These are phyloP conservation scores for Pristis pectinata DNA, from an alignment of 2,797 vertebrate species.

Conservation along the genomic window DNA sequence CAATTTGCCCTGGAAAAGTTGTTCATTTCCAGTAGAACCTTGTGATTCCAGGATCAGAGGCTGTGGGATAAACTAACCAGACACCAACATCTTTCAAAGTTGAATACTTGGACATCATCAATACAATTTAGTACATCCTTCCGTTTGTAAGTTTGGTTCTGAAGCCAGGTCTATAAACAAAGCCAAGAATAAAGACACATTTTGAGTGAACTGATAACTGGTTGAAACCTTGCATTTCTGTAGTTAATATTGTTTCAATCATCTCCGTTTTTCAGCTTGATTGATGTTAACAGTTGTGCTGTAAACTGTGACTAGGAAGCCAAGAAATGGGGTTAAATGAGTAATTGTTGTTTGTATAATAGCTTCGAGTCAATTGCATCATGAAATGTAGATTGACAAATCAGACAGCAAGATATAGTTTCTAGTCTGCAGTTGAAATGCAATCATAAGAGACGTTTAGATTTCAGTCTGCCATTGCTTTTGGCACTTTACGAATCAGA, in stretches of 20 bases:
- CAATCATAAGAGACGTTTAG: background rate
- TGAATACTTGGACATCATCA: background rate
- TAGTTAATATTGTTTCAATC: background rate
- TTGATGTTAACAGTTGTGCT: background rate
- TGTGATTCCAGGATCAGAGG: background rate
- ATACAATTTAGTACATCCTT: background rate
- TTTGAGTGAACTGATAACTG: background rate
- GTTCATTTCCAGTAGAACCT: no score
- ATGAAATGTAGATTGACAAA: background rate
- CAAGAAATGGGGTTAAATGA: background rate
- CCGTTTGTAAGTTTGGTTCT: background rate
- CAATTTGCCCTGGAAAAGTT: background rate
- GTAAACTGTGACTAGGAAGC: background rate
- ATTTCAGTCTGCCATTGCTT: background rate
- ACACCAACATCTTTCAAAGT: background rate
- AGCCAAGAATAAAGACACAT: background rate
- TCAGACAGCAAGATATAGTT: background rate
- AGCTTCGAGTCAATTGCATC: background rate
- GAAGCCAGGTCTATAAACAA: background rate
- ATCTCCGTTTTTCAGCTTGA: background rate
- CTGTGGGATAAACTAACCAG: background rate
- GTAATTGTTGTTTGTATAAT: no score
- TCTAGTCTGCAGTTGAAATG: background rate
- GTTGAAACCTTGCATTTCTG: background rate
- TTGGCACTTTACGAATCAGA: background rate